Conservation (phyloP, 2,888 invertebrate species). For the Drosophila paucipuncta region DNA sequence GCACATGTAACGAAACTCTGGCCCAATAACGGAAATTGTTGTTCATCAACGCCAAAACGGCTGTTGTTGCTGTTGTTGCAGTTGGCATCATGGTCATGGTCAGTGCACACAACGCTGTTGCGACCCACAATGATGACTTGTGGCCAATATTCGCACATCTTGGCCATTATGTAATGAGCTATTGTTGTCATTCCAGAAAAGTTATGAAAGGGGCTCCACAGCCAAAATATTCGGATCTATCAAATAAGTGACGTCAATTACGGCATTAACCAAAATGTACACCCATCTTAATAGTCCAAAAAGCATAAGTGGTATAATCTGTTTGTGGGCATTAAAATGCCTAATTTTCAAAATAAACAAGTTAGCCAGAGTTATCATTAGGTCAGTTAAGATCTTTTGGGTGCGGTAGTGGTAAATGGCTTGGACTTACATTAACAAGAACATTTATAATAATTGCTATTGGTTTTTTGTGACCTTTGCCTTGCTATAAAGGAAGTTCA, state of each 20-base stretch:
- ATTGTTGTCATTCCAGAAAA: slow-evolving; percentile 63
- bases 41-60: slow-evolving; percentile 69
- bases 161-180: slow-evolving; percentile 62
- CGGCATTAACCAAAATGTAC: slow-evolving; percentile 41
- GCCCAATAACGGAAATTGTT: slow-evolving; percentile 78
- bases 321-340: not conserved
- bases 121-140: slow-evolving; percentile 62
- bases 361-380: not conserved
- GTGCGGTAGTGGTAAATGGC: not conserved
- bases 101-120: slow-evolving; percentile 70
- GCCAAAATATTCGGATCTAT: slow-evolving; percentile 39
- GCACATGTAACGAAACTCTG: slow-evolving; percentile 65
- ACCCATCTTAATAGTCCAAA: slow-evolving; percentile 27
- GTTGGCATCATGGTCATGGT: slow-evolving; percentile 79
- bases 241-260: slow-evolving; percentile 58
- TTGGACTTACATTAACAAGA: not conserved
- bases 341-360: not conserved
- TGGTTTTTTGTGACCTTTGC: not conserved
- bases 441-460: not conserved
- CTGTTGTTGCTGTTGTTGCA: slow-evolving; percentile 17
- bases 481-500: not conserved
- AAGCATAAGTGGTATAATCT: not conserved
- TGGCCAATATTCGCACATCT: slow-evolving; percentile 76
- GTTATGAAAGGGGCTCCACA: slow-evolving; percentile 67
- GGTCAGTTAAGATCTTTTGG: not conserved